Base-by-base conservation (phyloP, 2,797 vertebrate genomes). In the Loriculus beryllinus region DNA sequence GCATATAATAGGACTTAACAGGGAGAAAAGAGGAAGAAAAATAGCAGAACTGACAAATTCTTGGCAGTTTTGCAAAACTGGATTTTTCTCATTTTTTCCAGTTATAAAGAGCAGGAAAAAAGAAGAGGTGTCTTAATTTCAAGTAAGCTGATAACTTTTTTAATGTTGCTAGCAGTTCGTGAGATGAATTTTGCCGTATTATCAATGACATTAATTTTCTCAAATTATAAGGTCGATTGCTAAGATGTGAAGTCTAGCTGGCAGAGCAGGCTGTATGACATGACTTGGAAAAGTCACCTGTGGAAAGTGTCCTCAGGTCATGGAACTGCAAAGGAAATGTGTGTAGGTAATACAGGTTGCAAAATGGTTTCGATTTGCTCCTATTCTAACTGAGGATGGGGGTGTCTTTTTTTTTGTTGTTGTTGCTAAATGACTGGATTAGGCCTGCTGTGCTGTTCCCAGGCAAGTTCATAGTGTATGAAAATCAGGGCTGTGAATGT, bases 21-120 rank as follows among this genome's bases (percentile, higher is more conserved):
- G 79, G 83, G 57, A 93, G 86, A 65, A 92, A 84, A 80, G 80
- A 74, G 56, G 65, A 86, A 25, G 76, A 71, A 78, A 88, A 95
- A 82, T 40, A 91, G 59, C 85, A 93, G 74, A 80, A 80, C 19
- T 85, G 63, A 88, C 80, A 84, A 77, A 81, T 92, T 83, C 78
- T 52, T 95, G 83, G 69, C 67, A 39, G 68, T 89, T 86, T 60
- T 70, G 26, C 78, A 84, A 80, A 63, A 21, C 18, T 62, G 43
- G 4, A 3, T 69, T 74, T 85, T 78, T 51, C 87, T 93, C 25
- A 2, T 22, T 40, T 65, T 29, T 93, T 62, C 43, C 28, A 3
- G 74, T 92, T 92, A n/a, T 78, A 74, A 93, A 79, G 71, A 91
- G 28, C 48, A 72, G 47, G 7, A 10, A 12, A 45, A 3, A 62